phyloP scores from a whole-genome alignment of 2,888 invertebrate species.

The Coleophora deauratella region DNA sequence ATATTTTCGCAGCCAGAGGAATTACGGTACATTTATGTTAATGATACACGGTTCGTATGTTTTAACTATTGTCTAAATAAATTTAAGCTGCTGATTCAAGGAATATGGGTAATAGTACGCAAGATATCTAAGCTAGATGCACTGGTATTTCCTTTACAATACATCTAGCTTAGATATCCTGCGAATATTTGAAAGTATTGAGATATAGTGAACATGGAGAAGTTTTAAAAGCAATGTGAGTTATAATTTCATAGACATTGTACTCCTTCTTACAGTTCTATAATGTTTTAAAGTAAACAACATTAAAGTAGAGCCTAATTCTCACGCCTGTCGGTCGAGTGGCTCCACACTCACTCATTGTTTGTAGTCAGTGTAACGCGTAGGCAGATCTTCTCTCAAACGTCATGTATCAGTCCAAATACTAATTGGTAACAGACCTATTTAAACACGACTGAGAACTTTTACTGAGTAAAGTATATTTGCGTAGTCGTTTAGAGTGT shows the following conservation, averaged over 20 bases:
- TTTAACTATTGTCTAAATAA: no score
- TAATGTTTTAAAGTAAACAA: slow-evolving; percentile 50
- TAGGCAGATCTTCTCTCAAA: slow-evolving; percentile 42
- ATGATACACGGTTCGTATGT: no score
- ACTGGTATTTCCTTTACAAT: no score
- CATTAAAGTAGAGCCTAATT: slow-evolving; percentile 42
- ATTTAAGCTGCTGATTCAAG: no score
- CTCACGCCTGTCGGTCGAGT: slow-evolving; percentile 41
- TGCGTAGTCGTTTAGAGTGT: slow-evolving; percentile 69
- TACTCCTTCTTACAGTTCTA: no score
- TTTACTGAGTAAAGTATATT: slow-evolving; percentile 69
- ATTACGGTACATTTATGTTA: slow-evolving; percentile 13
- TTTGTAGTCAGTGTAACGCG: slow-evolving; percentile 38
- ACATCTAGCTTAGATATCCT: no score
- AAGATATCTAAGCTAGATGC: no score
- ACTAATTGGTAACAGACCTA: slow-evolving; percentile 73
- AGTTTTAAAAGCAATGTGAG: no score
- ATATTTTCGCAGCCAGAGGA: slow-evolving; percentile 18
- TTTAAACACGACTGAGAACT: slow-evolving; percentile 69
- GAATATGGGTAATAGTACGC: no score
- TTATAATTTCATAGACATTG: no score
- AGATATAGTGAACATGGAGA: no score
- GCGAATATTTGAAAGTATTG: no score
- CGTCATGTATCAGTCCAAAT: slow-evolving; percentile 66
- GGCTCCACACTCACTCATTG: slow-evolving; percentile 32